Evolutionary conservation across 2,888 invertebrate genomes (phyloP), one percentile per base, ranked within the genome.

Genomic region (Poecilus cupreus): DNA sequence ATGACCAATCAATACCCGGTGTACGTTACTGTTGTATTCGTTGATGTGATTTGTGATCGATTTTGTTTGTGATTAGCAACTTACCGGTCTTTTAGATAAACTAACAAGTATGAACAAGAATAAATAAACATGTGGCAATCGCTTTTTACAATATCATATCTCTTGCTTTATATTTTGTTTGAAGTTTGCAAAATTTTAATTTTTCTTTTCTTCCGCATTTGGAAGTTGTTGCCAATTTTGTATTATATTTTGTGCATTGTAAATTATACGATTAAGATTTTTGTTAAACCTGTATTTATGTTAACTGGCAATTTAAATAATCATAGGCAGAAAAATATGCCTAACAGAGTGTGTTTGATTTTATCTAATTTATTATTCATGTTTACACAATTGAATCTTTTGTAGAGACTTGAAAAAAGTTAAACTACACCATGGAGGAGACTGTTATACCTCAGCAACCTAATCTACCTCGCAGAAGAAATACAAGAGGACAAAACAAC

Each of bases 401-500:
- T 64, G 37, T 49, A 57, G 68, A 32, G 13, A 70, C 37, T n/a
- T 24, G 43, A 43, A 43, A 60, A 49, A 51, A 1, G n/a, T n/a
- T n/a, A n/a, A n/a, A n/a, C n/a, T n/a, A n/a, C n/a, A n/a, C 22
- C 20, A 79, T 81, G 81, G 81, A 81, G 26, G 81, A 81, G 16
- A 74, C 81, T 11, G 74, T 75, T 5, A 24, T 81, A 37, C 75
- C 75, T 49, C 81, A 74, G n/a, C 81, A 81, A 32, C 49, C 81
- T 4, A 81, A 43, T 64, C 24, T 81, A 64, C 74, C 81, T 60
- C 81, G 81, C 6, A 74, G 75, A 64, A 74, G 81, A 46, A 85
- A 85, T 72, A 84, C 89, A 87, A 85, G 88, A 87, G 32, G 32
- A 5, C 76, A 90, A 86, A 87, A 89, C 86, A 87, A 86, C 82